These are phyloP conservation scores for Stichodactyla mertensii DNA, from an alignment of 64 coral and sea anemone species.

Conservation along the genomic window DNA sequence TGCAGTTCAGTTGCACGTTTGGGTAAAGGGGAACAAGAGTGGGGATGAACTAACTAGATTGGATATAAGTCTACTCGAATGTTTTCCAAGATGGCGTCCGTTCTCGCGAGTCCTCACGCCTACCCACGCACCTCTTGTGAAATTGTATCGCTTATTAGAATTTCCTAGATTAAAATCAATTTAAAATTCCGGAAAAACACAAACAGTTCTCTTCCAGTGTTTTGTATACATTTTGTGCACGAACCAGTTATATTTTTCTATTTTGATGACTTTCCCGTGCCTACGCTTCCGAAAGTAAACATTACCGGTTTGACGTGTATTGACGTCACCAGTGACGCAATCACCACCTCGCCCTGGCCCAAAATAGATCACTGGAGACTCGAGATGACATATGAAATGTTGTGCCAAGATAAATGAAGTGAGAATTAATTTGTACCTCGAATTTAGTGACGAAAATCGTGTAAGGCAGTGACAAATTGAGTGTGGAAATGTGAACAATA, in stretches of 20 bases:
- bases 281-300: background rate
- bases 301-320: background rate
- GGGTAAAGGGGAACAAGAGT: no score
- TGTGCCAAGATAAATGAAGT: constrained; percentile 4
- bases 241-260: background rate
- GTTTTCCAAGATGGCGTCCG: no score
- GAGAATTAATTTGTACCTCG: background rate
- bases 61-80: no score
- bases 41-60: no score
- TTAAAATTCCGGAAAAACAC: background rate
- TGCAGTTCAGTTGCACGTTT: no score
- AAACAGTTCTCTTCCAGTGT: background rate
- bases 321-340: constrained; percentile 7
- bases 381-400: background rate
- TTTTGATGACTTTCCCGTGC: background rate
- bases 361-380: background rate
- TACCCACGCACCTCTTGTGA: background rate
- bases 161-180: background rate
- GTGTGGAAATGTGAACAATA: constrained; percentile 3
- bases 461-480: background rate
- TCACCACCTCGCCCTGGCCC: background rate
- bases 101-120: background rate
- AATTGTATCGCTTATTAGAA: background rate
- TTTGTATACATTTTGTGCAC: background rate
- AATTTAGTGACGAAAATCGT: background rate